Evolutionary conservation across 1,140 invertebrate genomes (phyloP), one percentile per base, ranked within the genome.

Genomic region (Drosophila funebris): DNA sequence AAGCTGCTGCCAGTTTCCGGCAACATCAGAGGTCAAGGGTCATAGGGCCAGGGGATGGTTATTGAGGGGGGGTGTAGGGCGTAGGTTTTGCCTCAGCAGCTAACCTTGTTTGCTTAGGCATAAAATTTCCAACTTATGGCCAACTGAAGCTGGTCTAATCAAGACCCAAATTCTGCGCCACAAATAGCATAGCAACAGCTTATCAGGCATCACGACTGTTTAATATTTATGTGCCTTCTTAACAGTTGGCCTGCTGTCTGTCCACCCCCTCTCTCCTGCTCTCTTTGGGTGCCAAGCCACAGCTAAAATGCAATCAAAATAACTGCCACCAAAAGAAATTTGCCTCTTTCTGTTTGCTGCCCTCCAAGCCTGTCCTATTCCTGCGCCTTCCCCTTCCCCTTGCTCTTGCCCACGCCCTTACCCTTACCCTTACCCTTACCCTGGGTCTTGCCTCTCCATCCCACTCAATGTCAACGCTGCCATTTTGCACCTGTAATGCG

Each of bases 21-120:
- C 46, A 61, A 61, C 61, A 29, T 31, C 14, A n/a, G 27, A 29
- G 39, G 22, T 52, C 46, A 20, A 11, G 31, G 29, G n/a, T 50
- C 27, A 33, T 27, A 8, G 44, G 11, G n/a, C 2, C 39, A 18
- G 27, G 46, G 1, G 27, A 7, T 13, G 27, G 24, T 16, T 41
- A 3, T 3, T 13, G 9, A 4, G 27, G 13, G 36, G 14, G 4
- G 13, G 11, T 7, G 44, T 13, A 22, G 29, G 13, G 22, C 31
- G 18, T 43, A 50, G 71, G 56, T 69, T 68, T 68, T 43, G 39
- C 70, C 52, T n/a, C n/a, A 56, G 41, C 9, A 14, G 52, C 50
- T 54, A 53, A 39, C 50, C 66, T 50, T 74, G 73, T 75, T 75
- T 75, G 67, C 54, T 75, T 72, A 72, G 73, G 73, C 73, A 75